phyloP scores from a whole-genome alignment of 2,888 invertebrate genomes.

The Agrilus biguttatus region DNA sequence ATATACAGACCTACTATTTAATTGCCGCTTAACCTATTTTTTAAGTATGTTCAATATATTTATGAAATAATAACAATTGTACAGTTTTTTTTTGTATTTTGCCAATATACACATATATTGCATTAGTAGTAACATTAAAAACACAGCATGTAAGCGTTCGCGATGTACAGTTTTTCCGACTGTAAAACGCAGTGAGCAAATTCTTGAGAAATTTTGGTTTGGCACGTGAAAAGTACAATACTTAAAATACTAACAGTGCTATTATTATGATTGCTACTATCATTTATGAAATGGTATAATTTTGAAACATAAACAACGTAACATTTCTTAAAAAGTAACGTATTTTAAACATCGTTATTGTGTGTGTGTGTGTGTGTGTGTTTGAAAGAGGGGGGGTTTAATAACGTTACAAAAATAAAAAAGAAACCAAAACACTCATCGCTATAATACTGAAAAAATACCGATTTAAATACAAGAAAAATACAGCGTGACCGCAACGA shows the following conservation, averaged over 20 bases:
- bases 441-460: no score
- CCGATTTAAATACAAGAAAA: no score
- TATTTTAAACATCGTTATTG: no score
- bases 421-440: no score
- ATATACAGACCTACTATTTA: constrained; percentile 16
- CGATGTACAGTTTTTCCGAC: constrained; percentile 17
- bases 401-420: no score
- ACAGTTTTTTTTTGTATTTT: constrained; percentile 23
- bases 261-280: no score
- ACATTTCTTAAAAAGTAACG: no score
- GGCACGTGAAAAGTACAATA: constrained; percentile 20
- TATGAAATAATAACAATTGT: constrained; percentile 36
- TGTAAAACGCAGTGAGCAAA: constrained; percentile 28
- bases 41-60: constrained; percentile 24
- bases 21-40: constrained; percentile 3
- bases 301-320: no score
- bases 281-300: no score
- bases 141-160: constrained; percentile 35
- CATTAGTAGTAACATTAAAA: constrained; percentile 26
- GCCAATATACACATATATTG: constrained; percentile 33
- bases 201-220: constrained; percentile 32
- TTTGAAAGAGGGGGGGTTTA: no score
- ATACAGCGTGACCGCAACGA: no score
- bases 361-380: no score
- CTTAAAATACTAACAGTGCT: constrained; percentile 3